Percentiles rank a stretch among this genome's conserved stretches.
phyloP scores from a whole-genome alignment of 2,888 invertebrate species.

The Portevinia maculata region DNA sequence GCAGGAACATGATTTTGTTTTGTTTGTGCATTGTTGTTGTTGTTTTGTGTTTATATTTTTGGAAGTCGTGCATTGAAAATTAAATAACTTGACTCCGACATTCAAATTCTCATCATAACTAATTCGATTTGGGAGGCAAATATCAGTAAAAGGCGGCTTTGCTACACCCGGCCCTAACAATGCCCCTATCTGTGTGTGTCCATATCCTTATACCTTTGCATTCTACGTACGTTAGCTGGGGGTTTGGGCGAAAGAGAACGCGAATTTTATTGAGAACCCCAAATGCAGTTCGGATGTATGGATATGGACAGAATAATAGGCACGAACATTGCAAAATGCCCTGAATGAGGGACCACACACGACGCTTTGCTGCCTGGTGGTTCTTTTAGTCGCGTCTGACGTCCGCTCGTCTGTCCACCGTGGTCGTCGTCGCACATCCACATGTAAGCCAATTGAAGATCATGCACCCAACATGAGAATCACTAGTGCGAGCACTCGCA shows the following conservation, averaged over 20 bases:
- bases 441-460: conserved; percentile 59
- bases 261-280: conserved; percentile 61
- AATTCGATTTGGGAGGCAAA: conserved; percentile 55
- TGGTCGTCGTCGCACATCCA: conserved; percentile 10
- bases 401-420: conserved; percentile 18
- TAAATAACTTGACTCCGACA: conserved; percentile 70
- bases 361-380: conserved; percentile 34
- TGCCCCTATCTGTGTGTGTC: conserved; percentile 1
- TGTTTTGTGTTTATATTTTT: no score
- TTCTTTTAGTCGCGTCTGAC: conserved; percentile 26
- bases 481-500: conserved; percentile 44
- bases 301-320: conserved; percentile 67
- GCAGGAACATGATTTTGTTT: conserved; percentile 37
- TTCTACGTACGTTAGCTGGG: conserved; percentile 29
- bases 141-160: not conserved
- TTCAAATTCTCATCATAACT: conserved; percentile 73
- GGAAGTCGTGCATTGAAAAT: conserved; percentile 71
- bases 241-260: conserved; percentile 37
- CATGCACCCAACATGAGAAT: conserved; percentile 58
- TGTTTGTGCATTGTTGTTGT: conserved; percentile 9
- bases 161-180: conserved; percentile 17
- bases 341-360: conserved; percentile 72
- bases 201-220: conserved; percentile 48
- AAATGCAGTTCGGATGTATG: conserved; percentile 60
- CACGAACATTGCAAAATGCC: conserved; percentile 73